A percentile compares a stretch with the other conserved stretches of the same genome.
Evolutionary conservation across 2,113 vertebrate species (phyloP).

Genomic region (Macaca mulatta): DNA sequence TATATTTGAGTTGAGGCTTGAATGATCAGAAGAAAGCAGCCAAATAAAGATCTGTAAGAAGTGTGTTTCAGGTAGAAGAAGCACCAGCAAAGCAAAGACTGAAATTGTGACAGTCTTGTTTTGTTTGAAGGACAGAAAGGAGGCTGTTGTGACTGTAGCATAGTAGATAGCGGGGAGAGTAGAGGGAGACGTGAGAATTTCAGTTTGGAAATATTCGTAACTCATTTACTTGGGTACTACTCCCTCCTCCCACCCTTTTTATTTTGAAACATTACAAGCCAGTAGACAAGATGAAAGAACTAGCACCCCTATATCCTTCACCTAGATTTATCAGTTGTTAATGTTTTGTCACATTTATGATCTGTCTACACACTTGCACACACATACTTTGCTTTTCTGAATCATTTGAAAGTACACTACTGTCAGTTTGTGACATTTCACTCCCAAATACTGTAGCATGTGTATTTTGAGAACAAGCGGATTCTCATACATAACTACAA

Average conservation of each 20-base stretch:
- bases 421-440: neutral
- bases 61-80: neutral
- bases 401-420: neutral
- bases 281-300: neutral
- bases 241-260: neutral
- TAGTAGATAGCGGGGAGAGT: neutral
- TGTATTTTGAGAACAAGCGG: neutral
- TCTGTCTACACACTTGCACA: neutral
- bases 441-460: neutral
- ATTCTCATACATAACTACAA: neutral
- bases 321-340: neutral
- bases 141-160: neutral
- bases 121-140: neutral
- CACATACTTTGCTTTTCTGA: neutral
- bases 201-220: neutral
- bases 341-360: neutral
- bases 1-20: neutral
- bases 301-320: neutral
- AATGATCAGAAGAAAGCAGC: neutral
- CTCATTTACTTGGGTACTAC: neutral
- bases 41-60: neutral
- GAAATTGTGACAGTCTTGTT: neutral
- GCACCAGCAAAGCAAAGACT: neutral
- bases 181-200: neutral
- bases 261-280: constrained; percentile 12